Evolutionary conservation across 2,888 invertebrate species (phyloP), one percentile per base, ranked within the genome.

Genomic region (Malachius bipustulatus): DNA sequence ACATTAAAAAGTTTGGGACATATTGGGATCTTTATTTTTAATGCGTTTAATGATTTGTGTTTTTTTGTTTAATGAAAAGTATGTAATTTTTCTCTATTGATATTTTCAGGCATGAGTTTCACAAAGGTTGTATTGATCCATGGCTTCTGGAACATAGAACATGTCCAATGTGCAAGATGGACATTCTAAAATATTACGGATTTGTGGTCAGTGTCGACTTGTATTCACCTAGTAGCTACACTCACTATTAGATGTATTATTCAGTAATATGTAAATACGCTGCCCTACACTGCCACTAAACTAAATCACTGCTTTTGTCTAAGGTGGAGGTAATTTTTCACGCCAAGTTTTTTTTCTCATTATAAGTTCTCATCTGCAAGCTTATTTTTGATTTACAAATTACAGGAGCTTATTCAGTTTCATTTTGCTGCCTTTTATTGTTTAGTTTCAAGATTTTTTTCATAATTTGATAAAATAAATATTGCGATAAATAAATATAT

Each of bases 161-260:
- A 16, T 94, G 93, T 62, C 93, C 93, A 6, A 91, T 94, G 89
- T 94, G 93, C 67, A 93, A 93, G 64, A 79, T 88, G 77, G 93
- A 94, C 64, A 93, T 94, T 50, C 73, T 94, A 42, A 83, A 89
- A 56, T 79, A 82, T 59, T 87, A 85, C 55, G 87, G 87, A 45
- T 82, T 82, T 63, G 81, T 83, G 74, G 84, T 82, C 62, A 77
- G 80, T 72, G 63, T 50, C 58, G 41, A 60, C 56, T 48, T 56
- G 49, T 52, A 48, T 44, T 42, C 44, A 35, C 38, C 46, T 42
- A 49, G 47, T 41, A 48, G 48, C 47, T 53, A 50, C 40, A 45
- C 47, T 47, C 48, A 46, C 47, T 47, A 50, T 46, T 33, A 36
- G 42, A 42, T 19, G 24, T n/a, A 19, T 6, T n/a, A 19, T 19